Percentiles rank a stretch among this genome's conserved stretches.
phyloP scores from a whole-genome alignment of 1,140 invertebrate genomes.

The Samia ricini region DNA sequence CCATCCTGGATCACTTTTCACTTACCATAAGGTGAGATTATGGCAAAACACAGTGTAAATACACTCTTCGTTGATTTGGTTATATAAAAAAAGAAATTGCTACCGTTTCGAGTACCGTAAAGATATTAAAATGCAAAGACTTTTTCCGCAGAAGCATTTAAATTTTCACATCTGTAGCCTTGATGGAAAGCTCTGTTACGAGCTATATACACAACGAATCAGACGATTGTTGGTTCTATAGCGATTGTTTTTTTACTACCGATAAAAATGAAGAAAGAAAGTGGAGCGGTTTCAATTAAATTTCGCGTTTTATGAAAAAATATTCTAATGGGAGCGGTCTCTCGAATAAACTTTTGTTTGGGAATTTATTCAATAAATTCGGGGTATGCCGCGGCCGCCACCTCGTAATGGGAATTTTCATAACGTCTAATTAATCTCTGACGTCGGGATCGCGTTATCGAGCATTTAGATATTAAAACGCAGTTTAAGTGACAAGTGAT shows the following conservation, averaged over 20 bases:
- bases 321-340: constrained; percentile 9
- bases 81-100: background rate
- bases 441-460: background rate
- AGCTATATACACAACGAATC: background rate
- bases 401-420: constrained; percentile 6
- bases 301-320: constrained; percentile 10
- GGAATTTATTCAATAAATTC: constrained; percentile 12
- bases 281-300: background rate
- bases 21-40: too few relatives aligned
- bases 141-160: background rate
- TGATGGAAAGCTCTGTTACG: background rate
- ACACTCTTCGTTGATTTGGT: background rate
- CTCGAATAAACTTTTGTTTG: constrained; percentile 2
- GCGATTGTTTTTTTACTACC: background rate
- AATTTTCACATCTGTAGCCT: background rate
- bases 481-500: background rate
- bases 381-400: background rate
- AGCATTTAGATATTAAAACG: background rate
- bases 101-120: background rate
- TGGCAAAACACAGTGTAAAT: background rate
- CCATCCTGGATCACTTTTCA: too few relatives aligned
- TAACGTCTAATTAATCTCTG: constrained; percentile 15
- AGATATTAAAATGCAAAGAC: background rate
- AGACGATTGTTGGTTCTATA: background rate
- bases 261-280: background rate